Evolutionary conservation across 2,888 invertebrate genomes (phyloP).

Genomic region (Eilema griseolum): DNA sequence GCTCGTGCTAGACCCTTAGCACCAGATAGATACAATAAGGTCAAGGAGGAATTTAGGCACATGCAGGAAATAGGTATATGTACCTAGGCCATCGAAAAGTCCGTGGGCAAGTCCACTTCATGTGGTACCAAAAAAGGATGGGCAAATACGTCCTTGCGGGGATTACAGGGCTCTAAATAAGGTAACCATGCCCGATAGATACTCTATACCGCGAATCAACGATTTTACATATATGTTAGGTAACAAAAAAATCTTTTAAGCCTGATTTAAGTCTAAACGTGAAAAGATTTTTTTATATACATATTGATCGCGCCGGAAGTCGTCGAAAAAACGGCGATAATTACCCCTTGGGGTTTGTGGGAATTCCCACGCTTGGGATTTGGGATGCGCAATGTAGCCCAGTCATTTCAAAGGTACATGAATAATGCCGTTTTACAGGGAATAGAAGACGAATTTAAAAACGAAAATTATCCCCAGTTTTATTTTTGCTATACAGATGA

Average conservation of each 20-base stretch:
- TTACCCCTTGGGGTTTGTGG: constrained; percentile 16
- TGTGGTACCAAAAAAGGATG: constrained; percentile 40
- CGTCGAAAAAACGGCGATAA: constrained; percentile 24
- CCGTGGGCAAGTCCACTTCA: constrained; percentile 22
- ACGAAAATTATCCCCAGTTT: no score
- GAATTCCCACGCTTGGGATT: constrained; percentile 20
- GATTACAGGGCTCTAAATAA: constrained; percentile 66
- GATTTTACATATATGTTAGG: constrained; percentile 19
- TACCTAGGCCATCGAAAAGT: constrained; percentile 66
- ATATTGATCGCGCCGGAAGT: constrained; percentile 5
- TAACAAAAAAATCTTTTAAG: constrained; percentile 7
- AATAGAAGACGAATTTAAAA: no score
- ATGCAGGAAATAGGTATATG: constrained; percentile 57
- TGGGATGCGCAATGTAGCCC: constrained; percentile 15
- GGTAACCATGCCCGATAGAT: constrained; percentile 54
- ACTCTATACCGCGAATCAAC: constrained; percentile 11
- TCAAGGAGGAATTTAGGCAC: not conserved
- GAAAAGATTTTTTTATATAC: constrained; percentile 10
- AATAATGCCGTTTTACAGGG: constrained; percentile 16
- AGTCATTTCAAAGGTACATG: constrained; percentile 21
- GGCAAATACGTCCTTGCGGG: constrained; percentile 56
- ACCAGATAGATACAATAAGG: constrained; percentile 51
- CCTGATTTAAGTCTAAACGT: constrained; percentile 8
- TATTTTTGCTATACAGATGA: no score
- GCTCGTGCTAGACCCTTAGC: constrained; percentile 54